Conservation (phyloP, 2,797 vertebrate genomes). For the Cossypha polioptera region DNA sequence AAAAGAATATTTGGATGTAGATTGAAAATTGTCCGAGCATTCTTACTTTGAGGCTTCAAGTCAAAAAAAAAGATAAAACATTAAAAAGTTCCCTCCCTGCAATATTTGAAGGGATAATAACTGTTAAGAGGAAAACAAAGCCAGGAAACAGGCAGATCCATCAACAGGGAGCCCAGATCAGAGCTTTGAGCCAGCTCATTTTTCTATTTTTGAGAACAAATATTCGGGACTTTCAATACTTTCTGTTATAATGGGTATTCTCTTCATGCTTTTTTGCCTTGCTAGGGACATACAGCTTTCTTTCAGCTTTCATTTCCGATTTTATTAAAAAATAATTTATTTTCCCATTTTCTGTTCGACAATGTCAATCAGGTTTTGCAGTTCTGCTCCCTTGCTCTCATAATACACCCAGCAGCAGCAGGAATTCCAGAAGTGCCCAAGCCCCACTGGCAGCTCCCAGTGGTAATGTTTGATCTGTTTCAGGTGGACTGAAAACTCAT, state of each 20-base stretch:
- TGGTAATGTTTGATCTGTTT: not conserved
- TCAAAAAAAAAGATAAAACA: not conserved
- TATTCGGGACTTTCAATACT: not conserved
- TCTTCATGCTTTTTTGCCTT: not conserved
- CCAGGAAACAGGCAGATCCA: not conserved
- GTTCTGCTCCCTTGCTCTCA: not conserved
- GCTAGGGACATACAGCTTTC: not conserved
- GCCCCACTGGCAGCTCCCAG: not conserved
- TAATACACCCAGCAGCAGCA: not conserved
- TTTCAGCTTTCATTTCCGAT: slow-evolving; percentile 26
- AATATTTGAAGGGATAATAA: not conserved
- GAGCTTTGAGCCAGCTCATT: not conserved
- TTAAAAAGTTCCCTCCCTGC: rapidly evolving
- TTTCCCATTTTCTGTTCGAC: not conserved
- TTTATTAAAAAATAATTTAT: slow-evolving; percentile 4
- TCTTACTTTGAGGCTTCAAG: not conserved
- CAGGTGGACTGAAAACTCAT: slow-evolving; percentile 4
- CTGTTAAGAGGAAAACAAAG: slow-evolving; percentile 7
- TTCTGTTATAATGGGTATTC: not conserved
- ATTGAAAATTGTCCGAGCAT: not conserved
- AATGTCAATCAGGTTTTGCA: not conserved
- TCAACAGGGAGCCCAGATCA: not conserved
- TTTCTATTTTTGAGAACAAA: slow-evolving; percentile 20
- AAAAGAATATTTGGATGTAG: not conserved
- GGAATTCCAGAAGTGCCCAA: not conserved